These are phyloP conservation scores for Pogonognathellus flavescens DNA, from an alignment of 1,140 invertebrate genomes.

Conservation along the genomic window DNA sequence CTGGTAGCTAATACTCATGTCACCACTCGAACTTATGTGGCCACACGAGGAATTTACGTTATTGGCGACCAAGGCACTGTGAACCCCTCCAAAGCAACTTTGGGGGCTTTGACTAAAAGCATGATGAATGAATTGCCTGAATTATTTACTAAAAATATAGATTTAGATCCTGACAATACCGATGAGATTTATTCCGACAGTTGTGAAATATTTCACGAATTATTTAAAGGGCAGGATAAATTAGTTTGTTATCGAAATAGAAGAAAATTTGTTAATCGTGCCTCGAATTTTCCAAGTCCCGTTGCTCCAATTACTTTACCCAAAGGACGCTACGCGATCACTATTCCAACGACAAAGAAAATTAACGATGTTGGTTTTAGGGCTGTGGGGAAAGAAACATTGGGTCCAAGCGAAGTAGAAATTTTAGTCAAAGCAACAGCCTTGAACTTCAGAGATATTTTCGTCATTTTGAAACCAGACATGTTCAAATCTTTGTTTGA, in stretches of 20 bases:
- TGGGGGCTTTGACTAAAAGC: slow-evolving; percentile 27
- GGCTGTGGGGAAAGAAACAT: background rate
- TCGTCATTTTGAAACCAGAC: slow-evolving; percentile 18
- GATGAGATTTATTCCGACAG: background rate
- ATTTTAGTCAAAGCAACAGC: slow-evolving; percentile 6
- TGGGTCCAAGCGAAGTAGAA: background rate
- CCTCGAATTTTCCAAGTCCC: background rate
- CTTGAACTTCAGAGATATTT: slow-evolving; percentile 41
- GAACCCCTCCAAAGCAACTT: background rate
- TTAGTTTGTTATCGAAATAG: slow-evolving; percentile 45
- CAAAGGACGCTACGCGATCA: background rate
- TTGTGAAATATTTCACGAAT: slow-evolving; percentile 39
- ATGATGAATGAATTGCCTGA: slow-evolving; percentile 54
- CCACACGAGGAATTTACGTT: slow-evolving; percentile 44
- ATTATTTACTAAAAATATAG: slow-evolving; percentile 8
- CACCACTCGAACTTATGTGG: slow-evolving; percentile 32
- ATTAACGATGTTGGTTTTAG: background rate
- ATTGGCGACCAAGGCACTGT: slow-evolving; percentile 45
- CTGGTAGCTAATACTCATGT: background rate
- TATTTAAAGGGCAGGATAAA: slow-evolving; percentile 41
- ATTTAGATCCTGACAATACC: slow-evolving; percentile 53
- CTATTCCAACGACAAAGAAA: background rate
- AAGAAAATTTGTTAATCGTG: slow-evolving; percentile 40
- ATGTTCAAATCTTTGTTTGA: background rate
- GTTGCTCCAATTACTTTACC: background rate